phyloP scores from a whole-genome alignment of 2,888 invertebrate species.

The Apodemia hepburni region DNA sequence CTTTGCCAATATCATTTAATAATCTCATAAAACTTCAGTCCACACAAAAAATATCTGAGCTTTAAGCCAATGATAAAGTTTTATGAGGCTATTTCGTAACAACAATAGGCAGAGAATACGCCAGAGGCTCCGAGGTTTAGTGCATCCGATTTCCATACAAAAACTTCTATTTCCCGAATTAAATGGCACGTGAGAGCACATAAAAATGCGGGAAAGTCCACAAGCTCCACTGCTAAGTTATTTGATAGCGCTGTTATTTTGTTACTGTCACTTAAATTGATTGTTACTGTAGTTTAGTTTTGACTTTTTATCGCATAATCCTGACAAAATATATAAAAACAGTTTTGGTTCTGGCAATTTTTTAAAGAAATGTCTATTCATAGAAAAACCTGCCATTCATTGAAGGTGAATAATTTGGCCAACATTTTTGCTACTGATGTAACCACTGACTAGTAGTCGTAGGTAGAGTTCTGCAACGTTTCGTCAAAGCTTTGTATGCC shows the following conservation, averaged over 20 bases:
- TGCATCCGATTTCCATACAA: slow-evolving; percentile 78
- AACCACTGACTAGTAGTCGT: no score
- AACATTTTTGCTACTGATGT: no score
- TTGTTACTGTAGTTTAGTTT: slow-evolving; percentile 4
- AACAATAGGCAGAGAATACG: slow-evolving; percentile 63
- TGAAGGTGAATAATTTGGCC: no score
- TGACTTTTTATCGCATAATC: not conserved
- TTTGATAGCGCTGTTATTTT: slow-evolving; percentile 35
- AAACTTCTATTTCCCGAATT: slow-evolving; percentile 78
- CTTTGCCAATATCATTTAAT: slow-evolving; percentile 62
- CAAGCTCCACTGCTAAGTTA: slow-evolving; percentile 44
- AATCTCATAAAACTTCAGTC: slow-evolving; percentile 48
- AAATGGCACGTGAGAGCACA: slow-evolving; percentile 77
- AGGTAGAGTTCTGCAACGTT: no score
- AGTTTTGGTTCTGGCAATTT: not conserved
- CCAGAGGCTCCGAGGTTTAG: slow-evolving; percentile 60
- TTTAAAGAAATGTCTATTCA: no score
- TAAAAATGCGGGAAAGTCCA: slow-evolving; percentile 73
- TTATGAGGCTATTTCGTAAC: slow-evolving; percentile 66
- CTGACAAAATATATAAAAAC: not conserved
- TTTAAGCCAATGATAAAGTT: slow-evolving; percentile 64
- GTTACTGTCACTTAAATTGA: slow-evolving; percentile 5
- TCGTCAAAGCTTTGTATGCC: no score
- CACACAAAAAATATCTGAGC: slow-evolving; percentile 27
- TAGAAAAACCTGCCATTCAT: no score